phyloP scores from a whole-genome alignment of 1,140 invertebrate species.

The Penaeus japonicus region DNA sequence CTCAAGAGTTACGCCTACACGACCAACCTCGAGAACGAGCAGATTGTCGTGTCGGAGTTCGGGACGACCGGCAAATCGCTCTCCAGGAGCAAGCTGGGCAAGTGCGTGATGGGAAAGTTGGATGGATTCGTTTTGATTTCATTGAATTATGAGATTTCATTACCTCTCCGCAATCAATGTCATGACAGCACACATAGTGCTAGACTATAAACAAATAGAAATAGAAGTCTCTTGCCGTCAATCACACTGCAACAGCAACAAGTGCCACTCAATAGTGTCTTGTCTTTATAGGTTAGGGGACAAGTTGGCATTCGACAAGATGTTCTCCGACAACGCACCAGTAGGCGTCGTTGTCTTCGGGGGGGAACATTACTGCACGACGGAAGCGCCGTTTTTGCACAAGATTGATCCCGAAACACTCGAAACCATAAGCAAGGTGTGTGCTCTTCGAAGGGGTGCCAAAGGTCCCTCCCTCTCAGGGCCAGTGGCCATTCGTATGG shows the following conservation, averaged over 20 bases:
- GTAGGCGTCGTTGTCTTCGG: constrained; percentile 84
- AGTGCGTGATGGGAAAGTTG: neutral
- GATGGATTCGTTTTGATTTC: neutral
- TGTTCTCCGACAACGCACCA: constrained; percentile 82
- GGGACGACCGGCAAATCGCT: constrained; percentile 70
- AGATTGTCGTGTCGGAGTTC: constrained; percentile 86
- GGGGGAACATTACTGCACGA: constrained; percentile 82
- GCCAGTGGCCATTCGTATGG: too few relatives aligned
- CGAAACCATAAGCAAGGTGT: constrained; percentile 66
- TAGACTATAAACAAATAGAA: too few relatives aligned
- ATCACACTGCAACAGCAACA: neutral
- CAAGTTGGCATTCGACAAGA: constrained; percentile 58
- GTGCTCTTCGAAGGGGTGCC: neutral
- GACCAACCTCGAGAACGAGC: constrained; percentile 76
- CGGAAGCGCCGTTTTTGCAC: constrained; percentile 80
- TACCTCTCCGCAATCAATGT: too few relatives aligned
- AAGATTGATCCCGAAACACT: constrained; percentile 76
- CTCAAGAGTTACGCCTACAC: constrained; percentile 78
- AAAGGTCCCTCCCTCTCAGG: too few relatives aligned
- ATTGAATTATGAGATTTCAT: neutral
- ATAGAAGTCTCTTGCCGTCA: too few relatives aligned
- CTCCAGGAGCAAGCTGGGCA: constrained; percentile 40
- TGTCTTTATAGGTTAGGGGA: constrained; percentile 42
- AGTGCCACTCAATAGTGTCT: too few relatives aligned
- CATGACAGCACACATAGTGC: too few relatives aligned